phyloP scores from a whole-genome alignment of 2,113 vertebrate species.

The Argyrosomus japonicus region DNA sequence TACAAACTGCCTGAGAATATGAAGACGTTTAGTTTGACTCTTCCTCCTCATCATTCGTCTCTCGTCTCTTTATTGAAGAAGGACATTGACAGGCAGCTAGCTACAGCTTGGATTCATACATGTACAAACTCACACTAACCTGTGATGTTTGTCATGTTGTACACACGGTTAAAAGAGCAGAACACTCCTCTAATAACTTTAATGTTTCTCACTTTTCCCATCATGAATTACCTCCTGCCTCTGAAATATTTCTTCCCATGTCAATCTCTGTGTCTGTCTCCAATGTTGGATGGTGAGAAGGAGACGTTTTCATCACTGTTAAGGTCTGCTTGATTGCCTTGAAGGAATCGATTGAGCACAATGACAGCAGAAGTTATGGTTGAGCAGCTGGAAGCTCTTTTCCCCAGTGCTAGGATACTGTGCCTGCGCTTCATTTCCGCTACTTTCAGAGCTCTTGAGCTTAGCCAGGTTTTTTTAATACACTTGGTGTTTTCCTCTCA shows the following conservation, averaged over 20 bases:
- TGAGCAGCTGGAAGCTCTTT: slow-evolving; percentile 12
- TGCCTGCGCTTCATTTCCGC: slow-evolving; percentile 1
- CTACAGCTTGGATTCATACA: background rate
- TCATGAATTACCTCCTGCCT: slow-evolving; percentile 2
- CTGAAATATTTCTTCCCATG: slow-evolving; percentile 19
- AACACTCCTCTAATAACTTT: background rate
- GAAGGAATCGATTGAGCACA: slow-evolving; percentile 46
- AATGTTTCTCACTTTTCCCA: slow-evolving; percentile 22
- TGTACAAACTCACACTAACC: background rate
- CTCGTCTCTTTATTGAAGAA: background rate
- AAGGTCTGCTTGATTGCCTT: slow-evolving; percentile 30
- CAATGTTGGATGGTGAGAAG: slow-evolving; percentile 24
- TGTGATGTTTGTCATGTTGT: slow-evolving; percentile 9
- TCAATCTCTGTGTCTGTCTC: slow-evolving; percentile 19
- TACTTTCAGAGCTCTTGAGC: slow-evolving; percentile 4
- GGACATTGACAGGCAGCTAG: background rate
- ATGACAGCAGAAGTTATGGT: slow-evolving; percentile 46
- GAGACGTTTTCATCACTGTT: slow-evolving; percentile 46
- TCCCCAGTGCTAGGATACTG: slow-evolving; percentile 7
- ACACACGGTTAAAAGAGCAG: background rate
- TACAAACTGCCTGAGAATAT: background rate
- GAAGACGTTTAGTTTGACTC: background rate
- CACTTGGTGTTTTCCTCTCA: slow-evolving; percentile 10
- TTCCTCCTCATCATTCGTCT: background rate
- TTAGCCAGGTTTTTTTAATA: background rate